A percentile compares a stretch with the other conserved stretches of the same genome.
Evolutionary conservation across 2,888 invertebrate species (phyloP).

Genomic region (Idaea dimidiata): DNA sequence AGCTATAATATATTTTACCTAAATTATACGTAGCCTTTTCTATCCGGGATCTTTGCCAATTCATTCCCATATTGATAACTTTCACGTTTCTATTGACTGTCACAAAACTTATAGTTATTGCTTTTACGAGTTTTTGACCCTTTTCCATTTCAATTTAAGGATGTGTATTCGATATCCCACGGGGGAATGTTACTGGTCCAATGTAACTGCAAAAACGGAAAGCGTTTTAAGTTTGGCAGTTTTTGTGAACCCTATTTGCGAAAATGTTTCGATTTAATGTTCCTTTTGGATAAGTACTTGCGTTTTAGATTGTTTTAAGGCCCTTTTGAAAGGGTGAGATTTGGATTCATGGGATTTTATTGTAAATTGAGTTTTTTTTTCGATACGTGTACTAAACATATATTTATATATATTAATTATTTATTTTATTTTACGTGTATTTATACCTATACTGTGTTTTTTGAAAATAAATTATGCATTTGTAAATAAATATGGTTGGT

Average conservation of each 20-base stretch:
- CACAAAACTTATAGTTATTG: slow-evolving; percentile 57
- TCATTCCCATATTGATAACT: slow-evolving; percentile 18
- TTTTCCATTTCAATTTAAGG: slow-evolving; percentile 70
- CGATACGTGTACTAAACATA: too few relatives aligned
- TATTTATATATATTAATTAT: background rate
- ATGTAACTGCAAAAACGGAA: slow-evolving; percentile 52
- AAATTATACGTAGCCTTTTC: background rate
- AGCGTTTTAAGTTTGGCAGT: slow-evolving; percentile 44
- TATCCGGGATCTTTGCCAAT: slow-evolving; percentile 2
- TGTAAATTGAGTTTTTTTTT: background rate
- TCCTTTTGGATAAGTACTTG: background rate
- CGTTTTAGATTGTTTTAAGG: background rate
- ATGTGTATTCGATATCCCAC: slow-evolving; percentile 61
- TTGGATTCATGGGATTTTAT: background rate
- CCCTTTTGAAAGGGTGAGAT: background rate
- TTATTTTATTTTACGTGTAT: too few relatives aligned
- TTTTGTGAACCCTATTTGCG: slow-evolving; percentile 21
- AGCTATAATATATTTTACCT: background rate
- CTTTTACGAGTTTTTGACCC: slow-evolving; percentile 60
- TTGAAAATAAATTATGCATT: too few relatives aligned
- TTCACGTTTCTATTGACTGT: slow-evolving; percentile 36
- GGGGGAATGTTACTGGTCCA: slow-evolving; percentile 46
- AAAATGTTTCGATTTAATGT: slow-evolving; percentile 1
- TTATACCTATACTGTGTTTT: too few relatives aligned
- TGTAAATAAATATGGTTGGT: too few relatives aligned